Evolutionary conservation across 2,888 invertebrate genomes (phyloP).

Genomic region (Kuschelorhynchus macadamiae): DNA sequence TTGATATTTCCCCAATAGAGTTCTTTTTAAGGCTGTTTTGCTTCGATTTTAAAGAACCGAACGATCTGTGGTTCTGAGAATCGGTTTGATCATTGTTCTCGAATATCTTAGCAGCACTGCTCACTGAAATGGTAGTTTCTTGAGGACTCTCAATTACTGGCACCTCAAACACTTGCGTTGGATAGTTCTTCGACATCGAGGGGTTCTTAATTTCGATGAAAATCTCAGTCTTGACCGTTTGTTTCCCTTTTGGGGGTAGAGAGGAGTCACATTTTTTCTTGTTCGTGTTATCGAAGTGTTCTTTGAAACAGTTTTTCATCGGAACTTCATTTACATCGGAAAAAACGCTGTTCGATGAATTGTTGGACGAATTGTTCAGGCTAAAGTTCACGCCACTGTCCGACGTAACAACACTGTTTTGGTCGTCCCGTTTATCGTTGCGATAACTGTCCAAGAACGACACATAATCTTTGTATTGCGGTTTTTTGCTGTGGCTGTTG

Average conservation of each 20-base stretch:
- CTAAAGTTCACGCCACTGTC: conserved; percentile 57
- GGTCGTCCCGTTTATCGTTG: conserved; percentile 55
- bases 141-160: conserved; percentile 29
- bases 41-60: conserved; percentile 21
- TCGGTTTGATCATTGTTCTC: conserved; percentile 39
- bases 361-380: conserved; percentile 52
- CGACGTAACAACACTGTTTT: conserved; percentile 54
- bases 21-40: conserved; percentile 25
- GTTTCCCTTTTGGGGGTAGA: not conserved
- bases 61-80: not conserved
- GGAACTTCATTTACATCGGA: conserved; percentile 53
- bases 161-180: conserved; percentile 46
- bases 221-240: conserved; percentile 60
- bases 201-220: conserved; percentile 59
- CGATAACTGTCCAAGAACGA: conserved; percentile 62
- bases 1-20: conserved; percentile 49
- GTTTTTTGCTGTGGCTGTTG: conserved; percentile 49
- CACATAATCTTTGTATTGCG: conserved; percentile 62
- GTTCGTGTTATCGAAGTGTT: conserved; percentile 56
- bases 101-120: conserved; percentile 45
- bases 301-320: conserved; percentile 51
- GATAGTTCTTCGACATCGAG: conserved; percentile 12
- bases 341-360: conserved; percentile 54
- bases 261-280: not conserved
- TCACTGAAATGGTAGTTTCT: conserved; percentile 34